These are phyloP conservation scores for Eupithecia tripunctaria DNA, from an alignment of 2,888 invertebrate genomes.

Conservation along the genomic window DNA sequence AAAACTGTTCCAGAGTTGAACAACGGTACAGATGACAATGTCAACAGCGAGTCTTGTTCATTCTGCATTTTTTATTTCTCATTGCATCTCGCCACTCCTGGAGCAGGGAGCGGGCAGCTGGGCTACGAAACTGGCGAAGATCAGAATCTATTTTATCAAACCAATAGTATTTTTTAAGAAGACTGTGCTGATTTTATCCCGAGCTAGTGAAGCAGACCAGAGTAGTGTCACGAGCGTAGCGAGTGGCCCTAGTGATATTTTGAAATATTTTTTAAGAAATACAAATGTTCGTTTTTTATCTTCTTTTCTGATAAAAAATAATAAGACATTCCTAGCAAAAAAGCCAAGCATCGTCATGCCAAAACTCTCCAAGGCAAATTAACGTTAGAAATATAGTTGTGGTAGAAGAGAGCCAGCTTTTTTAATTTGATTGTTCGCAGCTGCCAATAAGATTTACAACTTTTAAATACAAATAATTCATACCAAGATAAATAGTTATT, in stretches of 20 bases:
- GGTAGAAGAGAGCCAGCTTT: no score
- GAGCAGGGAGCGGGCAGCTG: slow-evolving; percentile 45
- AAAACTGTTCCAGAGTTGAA: slow-evolving; percentile 45
- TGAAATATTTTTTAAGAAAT: no score
- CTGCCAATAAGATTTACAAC: no score
- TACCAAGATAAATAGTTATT: neutral
- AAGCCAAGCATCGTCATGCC: no score
- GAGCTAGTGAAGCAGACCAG: no score
- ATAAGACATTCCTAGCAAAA: no score
- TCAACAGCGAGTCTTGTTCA: slow-evolving; percentile 62
- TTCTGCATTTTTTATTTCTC: slow-evolving; percentile 68
- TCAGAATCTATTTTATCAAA: neutral
- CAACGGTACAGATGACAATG: slow-evolving; percentile 62
- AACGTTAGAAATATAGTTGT: neutral
- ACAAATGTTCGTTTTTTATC: no score
- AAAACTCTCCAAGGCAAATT: no score
- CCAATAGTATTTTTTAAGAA: neutral
- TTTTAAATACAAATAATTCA: neutral
- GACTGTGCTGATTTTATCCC: neutral
- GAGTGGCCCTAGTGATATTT: no score
- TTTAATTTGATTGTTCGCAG: no score
- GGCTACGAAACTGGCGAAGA: slow-evolving; percentile 44
- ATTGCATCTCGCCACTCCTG: slow-evolving; percentile 58
- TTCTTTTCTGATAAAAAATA: no score
- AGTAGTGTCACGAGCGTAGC: no score